These are phyloP conservation scores for Eucriotettix oculatus DNA, from an alignment of 2,888 invertebrate species.

Conservation along the genomic window DNA sequence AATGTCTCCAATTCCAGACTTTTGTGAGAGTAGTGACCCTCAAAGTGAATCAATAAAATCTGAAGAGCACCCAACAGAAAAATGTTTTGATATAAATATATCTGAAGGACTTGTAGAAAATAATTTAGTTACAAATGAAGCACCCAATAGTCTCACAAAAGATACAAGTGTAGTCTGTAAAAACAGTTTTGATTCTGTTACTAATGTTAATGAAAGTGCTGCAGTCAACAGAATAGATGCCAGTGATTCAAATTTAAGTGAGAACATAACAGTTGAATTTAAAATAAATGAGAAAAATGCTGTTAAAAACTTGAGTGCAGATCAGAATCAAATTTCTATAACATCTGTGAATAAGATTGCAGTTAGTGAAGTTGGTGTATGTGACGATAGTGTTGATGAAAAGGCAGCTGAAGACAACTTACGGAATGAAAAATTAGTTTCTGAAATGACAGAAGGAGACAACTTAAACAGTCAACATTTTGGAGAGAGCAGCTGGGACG, in stretches of 20 bases:
- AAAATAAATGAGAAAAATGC: too few relatives aligned
- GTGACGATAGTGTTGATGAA: neutral
- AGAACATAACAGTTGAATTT: too few relatives aligned
- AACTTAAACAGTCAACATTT: neutral
- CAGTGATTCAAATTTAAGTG: too few relatives aligned
- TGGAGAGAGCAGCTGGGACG: neutral
- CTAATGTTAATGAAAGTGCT: too few relatives aligned
- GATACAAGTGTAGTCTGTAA: too few relatives aligned
- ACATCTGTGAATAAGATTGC: neutral
- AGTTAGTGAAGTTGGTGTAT: neutral
- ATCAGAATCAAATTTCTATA: neutral
- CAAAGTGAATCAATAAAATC: neutral
- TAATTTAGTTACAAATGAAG: neutral
- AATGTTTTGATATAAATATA: neutral
- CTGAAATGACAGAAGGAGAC: neutral
- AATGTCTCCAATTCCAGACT: slow-evolving; percentile 55
- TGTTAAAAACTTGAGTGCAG: too few relatives aligned
- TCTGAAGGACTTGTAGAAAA: neutral
- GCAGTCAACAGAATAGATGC: too few relatives aligned
- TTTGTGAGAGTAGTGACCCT: slow-evolving; percentile 15
- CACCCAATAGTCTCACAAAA: neutral
- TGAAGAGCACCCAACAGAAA: neutral
- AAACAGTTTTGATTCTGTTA: too few relatives aligned
- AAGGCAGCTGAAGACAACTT: neutral
- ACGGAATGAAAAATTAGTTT: neutral